These are phyloP conservation scores for Melieria crassipennis DNA, from an alignment of 2,888 invertebrate genomes.

Conservation along the genomic window DNA sequence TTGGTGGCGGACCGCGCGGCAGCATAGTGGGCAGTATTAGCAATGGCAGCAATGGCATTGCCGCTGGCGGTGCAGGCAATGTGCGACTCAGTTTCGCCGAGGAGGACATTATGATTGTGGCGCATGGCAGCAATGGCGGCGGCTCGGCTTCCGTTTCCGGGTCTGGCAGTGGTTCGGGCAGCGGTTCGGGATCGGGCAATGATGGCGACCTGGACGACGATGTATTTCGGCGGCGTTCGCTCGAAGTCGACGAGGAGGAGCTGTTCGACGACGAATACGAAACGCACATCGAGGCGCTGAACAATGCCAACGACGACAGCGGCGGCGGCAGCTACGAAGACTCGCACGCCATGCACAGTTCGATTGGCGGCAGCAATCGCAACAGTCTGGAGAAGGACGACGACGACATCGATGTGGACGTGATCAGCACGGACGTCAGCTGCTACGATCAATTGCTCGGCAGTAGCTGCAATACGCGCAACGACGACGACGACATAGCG, in stretches of 20 bases:
- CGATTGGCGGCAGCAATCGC: slow-evolving; percentile 63
- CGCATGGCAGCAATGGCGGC: slow-evolving; percentile 34
- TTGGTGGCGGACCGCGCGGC: slow-evolving; percentile 42
- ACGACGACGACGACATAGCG: slow-evolving; percentile 60
- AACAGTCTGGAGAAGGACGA: slow-evolving; percentile 65
- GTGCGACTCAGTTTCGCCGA: slow-evolving; percentile 59
- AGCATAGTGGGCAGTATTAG: slow-evolving; percentile 33
- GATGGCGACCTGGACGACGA: slow-evolving; percentile 52
- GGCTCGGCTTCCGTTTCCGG: slow-evolving; percentile 17
- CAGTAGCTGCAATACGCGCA: slow-evolving; percentile 59
- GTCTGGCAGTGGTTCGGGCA: slow-evolving; percentile 35
- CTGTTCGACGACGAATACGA: slow-evolving; percentile 60
- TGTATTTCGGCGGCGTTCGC: slow-evolving; percentile 57
- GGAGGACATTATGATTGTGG: slow-evolving; percentile 55
- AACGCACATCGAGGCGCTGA: slow-evolving; percentile 62
- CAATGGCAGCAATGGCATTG: slow-evolving; percentile 28
- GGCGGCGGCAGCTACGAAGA: slow-evolving; percentile 66
- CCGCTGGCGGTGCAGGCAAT: slow-evolving; percentile 42
- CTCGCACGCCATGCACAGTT: slow-evolving; percentile 64
- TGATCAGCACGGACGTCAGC: slow-evolving; percentile 65
- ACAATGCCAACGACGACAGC: slow-evolving; percentile 64
- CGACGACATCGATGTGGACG: slow-evolving; percentile 64
- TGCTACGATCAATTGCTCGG: slow-evolving; percentile 64
- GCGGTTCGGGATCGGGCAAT: slow-evolving; percentile 41
- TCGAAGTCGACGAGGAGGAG: slow-evolving; percentile 57